Evolutionary conservation across 2,888 invertebrate genomes (phyloP).

Genomic region (Nomada lathburiana): DNA sequence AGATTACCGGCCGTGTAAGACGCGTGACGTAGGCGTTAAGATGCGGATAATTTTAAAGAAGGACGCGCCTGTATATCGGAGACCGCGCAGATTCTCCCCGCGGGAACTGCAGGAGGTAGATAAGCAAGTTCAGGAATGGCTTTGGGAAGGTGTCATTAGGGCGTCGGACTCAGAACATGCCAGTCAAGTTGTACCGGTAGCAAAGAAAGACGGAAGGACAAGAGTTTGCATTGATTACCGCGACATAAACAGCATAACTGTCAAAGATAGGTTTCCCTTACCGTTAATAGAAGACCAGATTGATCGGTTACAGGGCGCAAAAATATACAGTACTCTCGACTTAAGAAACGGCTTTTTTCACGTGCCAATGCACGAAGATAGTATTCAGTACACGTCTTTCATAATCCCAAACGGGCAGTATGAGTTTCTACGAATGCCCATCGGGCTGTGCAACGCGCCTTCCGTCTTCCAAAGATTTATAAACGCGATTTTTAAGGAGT

Average conservation of each 20-base stretch:
- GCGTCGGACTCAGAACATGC: background rate
- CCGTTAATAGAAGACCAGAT: no score
- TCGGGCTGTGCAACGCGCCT: background rate
- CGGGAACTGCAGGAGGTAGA: background rate
- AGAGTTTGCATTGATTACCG: background rate
- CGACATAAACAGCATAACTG: no score
- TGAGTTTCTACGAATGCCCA: background rate
- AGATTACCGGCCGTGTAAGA: constrained; percentile 1
- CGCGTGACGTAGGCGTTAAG: background rate
- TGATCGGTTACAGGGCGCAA: background rate
- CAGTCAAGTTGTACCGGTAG: background rate
- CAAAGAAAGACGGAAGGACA: background rate
- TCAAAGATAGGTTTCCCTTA: no score
- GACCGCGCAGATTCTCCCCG: constrained; percentile 7
- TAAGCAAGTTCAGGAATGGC: background rate
- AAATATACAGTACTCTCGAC: background rate
- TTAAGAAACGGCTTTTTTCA: background rate
- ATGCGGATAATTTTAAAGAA: constrained; percentile 9
- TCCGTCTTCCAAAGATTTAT: no score
- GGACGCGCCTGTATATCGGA: background rate
- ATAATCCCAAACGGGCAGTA: background rate
- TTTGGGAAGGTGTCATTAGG: background rate
- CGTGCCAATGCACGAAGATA: background rate
- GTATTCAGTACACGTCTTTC: background rate
- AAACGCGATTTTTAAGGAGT: background rate